Evolutionary conservation across 35 echinoderm and acorn worm genomes (phyloP), one percentile per base, ranked within the genome.

Genomic region (Nesometra sesokonis): DNA sequence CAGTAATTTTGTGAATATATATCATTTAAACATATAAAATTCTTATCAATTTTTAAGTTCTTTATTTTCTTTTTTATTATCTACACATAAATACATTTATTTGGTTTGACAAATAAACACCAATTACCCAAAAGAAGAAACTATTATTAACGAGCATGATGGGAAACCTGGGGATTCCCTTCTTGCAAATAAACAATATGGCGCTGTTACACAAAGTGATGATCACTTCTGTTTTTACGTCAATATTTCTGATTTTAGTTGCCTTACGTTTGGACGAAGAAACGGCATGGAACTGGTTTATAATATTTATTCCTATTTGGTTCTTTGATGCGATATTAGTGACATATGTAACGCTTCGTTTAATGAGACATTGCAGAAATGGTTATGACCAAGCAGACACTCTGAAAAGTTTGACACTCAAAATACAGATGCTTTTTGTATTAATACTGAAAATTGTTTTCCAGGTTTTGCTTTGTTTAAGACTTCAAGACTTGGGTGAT

Each of bases 281-380:
- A 32, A 57, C 79, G 0, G 87, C 83, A 4, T 97, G 95, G 95
- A 97, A 97, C 84, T 97, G 95, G 95, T 97, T 97, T 80, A 84
- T 97, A 0, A 88, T 97, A 30, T 97, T 91, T 78, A 80, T 97
- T 27, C 95, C 95, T 0, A 37, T 97, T 21, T 97, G 95, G 95
- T 37, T 94, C 32, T 97, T 93, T n/a, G 92, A 97, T 80, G 76
- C 89, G 19, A 35, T 90, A 23, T 82, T 94, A 30, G 30, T 94
- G 5, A 47, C 34, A 11, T 36, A 91, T 4, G 84, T 93, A 3
- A 33, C 94, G 0, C 46, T 97, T 31, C 77, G 92, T 38, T 83
- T 97, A 23, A 57, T 97, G 29, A 93, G 77, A 32, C 91, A 97
- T 47, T 39, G 84, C 35, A 84, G 89, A 32, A 91, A 85, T 32